Conservation (phyloP, 2,888 invertebrate genomes). For the Argyresthia albistria region DNA sequence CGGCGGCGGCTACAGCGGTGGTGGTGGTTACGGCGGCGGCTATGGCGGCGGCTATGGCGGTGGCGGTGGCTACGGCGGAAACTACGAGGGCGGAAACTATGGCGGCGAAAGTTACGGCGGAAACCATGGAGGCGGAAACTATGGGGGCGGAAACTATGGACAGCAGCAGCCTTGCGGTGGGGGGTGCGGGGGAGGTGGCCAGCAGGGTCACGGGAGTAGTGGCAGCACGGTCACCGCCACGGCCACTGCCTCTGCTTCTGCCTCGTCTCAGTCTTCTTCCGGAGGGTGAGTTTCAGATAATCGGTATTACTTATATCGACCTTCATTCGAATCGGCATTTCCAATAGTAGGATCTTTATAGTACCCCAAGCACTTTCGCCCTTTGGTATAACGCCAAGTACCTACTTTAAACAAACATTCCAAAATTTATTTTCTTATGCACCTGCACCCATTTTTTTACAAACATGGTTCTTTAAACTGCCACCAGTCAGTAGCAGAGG, state of each 20-base stretch:
- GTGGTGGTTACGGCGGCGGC: conserved; percentile 15
- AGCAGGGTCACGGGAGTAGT: conserved; percentile 7
- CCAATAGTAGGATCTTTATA: no score
- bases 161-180: conserved; percentile 8
- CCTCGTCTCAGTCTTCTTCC: conserved; percentile 8
- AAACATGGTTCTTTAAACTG: no score
- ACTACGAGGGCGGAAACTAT: conserved; percentile 13
- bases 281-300: neutral
- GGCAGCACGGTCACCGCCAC: conserved; percentile 12
- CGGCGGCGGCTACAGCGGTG: no score
- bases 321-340: no score
- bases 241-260: conserved; percentile 31
- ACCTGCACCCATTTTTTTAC: no score
- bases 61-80: conserved; percentile 15
- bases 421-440: no score
- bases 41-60: conserved; percentile 16
- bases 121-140: conserved; percentile 12
- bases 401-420: no score
- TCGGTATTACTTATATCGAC: no score
- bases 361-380: no score
- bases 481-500: no score
- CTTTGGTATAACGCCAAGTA: no score
- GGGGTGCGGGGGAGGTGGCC: conserved; percentile 4
- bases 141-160: conserved; percentile 11
- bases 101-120: conserved; percentile 14